Conservation (phyloP, 2,888 invertebrate genomes). For the Altica lythri region DNA sequence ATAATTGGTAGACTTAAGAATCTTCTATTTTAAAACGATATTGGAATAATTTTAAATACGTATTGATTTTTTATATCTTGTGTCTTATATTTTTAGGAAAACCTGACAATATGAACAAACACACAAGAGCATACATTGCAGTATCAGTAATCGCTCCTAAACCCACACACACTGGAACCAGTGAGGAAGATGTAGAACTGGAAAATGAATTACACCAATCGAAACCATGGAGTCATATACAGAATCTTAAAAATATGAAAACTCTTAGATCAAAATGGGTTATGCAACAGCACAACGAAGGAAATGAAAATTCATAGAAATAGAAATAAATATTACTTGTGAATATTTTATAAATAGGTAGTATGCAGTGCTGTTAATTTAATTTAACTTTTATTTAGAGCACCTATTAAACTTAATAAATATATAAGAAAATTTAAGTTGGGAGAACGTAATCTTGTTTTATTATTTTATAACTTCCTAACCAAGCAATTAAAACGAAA, state of each 20-base stretch:
- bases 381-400: no score
- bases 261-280: conserved; percentile 51
- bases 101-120: conserved; percentile 51
- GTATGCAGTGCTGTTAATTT: no score
- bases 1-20: no score
- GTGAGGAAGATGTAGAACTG: conserved; percentile 48
- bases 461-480: no score
- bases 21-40: no score
- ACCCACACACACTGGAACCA: conserved; percentile 39
- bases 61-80: neutral
- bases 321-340: neutral
- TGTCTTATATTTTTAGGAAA: conserved; percentile 41
- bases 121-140: conserved; percentile 56
- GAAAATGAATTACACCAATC: conserved; percentile 54
- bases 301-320: conserved; percentile 18
- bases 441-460: no score
- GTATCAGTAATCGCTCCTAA: conserved; percentile 56
- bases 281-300: conserved; percentile 43
- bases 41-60: no score
- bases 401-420: no score
- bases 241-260: conserved; percentile 52
- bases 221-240: conserved; percentile 55
- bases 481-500: no score
- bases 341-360: conserved; percentile 20
- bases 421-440: no score